A percentile compares a stretch with the other conserved stretches of the same genome.
Conservation (phyloP, 37 sponge, comb jelly and placozoan species). For the Agelas oroides region DNA sequence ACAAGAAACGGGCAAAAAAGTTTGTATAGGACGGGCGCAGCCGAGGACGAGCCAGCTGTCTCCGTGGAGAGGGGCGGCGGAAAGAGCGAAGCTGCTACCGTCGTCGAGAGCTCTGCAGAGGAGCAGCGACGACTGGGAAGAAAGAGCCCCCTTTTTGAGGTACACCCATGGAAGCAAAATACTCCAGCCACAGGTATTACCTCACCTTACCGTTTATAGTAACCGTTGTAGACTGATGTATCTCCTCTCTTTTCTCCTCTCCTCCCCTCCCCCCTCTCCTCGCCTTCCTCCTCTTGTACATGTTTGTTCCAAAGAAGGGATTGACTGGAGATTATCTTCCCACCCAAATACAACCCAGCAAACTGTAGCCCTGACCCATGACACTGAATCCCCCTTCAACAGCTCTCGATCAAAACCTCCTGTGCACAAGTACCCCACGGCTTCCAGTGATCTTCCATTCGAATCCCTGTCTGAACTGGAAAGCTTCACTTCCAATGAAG, state of each 20-base stretch:
- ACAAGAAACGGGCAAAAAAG: neutral
- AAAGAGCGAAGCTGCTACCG: neutral
- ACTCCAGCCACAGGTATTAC: neutral
- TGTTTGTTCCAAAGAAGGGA: too few species aligned
- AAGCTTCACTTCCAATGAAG: constrained; percentile 8
- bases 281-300: too few species aligned
- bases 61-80: neutral
- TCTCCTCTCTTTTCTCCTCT: too few species aligned
- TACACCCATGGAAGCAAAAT: neutral
- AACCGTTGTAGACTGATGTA: neutral
- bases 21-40: neutral
- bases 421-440: constrained; percentile 2
- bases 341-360: too few species aligned
- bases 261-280: too few species aligned
- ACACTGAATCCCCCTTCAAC: too few species aligned
- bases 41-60: neutral
- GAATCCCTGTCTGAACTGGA: constrained; percentile 21
- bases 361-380: too few species aligned
- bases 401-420: too few species aligned
- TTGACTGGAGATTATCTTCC: too few species aligned
- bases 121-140: neutral
- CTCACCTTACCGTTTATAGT: neutral
- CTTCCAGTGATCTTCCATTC: constrained; percentile 19
- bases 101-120: neutral
- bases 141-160: neutral